Conservation (phyloP, 2,797 vertebrate species). For the Dendrocincla fuliginosa region DNA sequence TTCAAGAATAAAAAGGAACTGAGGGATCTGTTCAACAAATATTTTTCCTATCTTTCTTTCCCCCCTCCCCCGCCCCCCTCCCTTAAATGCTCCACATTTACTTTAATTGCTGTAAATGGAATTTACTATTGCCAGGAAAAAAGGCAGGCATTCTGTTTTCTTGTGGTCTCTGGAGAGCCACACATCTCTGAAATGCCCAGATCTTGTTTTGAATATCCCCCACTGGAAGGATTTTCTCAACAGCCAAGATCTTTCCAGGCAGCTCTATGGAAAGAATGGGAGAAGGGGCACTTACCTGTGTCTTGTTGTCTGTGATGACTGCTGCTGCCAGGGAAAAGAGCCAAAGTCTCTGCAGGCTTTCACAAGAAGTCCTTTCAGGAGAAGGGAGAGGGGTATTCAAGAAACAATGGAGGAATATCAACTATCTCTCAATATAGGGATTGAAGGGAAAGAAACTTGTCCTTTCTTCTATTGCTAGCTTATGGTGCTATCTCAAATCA, state of each 20-base stretch:
- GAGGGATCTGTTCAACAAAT: background rate
- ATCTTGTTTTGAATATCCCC: background rate
- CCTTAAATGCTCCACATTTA: background rate
- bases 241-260: background rate
- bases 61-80: too few relatives aligned
- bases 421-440: background rate
- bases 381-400: background rate
- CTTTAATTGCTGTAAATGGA: slow-evolving; percentile 5
- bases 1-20: background rate
- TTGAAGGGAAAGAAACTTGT: background rate
- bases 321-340: background rate
- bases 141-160: background rate
- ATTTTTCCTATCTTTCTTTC: background rate
- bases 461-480: background rate
- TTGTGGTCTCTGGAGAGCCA: background rate
- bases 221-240: background rate
- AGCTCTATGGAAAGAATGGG: background rate
- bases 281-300: background rate
- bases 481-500: background rate
- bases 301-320: background rate
- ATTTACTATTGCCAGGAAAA: background rate
- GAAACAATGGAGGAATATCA: background rate
- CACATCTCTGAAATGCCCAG: background rate
- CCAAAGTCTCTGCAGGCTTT: background rate
- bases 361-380: background rate